These are phyloP conservation scores for Mycalesis mineus DNA, from an alignment of 2,888 invertebrate genomes.

Conservation along the genomic window DNA sequence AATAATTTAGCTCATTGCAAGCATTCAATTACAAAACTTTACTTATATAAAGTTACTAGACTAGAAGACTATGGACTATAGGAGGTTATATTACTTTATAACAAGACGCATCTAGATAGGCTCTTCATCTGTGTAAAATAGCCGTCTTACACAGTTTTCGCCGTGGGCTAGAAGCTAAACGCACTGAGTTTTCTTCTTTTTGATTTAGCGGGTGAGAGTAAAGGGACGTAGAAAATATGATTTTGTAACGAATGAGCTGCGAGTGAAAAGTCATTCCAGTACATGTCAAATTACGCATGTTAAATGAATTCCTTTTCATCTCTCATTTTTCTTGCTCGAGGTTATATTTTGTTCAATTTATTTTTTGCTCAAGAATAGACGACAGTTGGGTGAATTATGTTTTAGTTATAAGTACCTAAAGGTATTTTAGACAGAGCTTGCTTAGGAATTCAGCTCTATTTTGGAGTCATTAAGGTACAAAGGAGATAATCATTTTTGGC, in stretches of 20 bases:
- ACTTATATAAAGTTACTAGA: too few relatives aligned
- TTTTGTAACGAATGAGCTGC: not conserved
- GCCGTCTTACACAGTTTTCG: conserved; percentile 29
- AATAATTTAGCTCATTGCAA: too few relatives aligned
- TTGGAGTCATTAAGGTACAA: not conserved
- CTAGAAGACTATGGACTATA: too few relatives aligned
- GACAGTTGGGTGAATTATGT: too few relatives aligned
- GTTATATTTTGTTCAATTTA: too few relatives aligned
- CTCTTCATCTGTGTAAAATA: conserved; percentile 1
- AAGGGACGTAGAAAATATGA: conserved; percentile 24
- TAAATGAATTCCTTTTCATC: too few relatives aligned
- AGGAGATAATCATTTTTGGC: not conserved
- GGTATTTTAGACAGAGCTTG: too few relatives aligned
- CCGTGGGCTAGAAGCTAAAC: conserved; percentile 28
- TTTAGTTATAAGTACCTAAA: too few relatives aligned
- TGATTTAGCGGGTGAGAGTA: conserved; percentile 36
- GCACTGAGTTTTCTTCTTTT: conserved; percentile 30
- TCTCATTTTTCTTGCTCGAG: too few relatives aligned
- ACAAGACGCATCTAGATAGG: not conserved
- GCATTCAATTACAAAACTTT: too few relatives aligned
- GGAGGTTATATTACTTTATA: not conserved
- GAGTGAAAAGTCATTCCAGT: not conserved
- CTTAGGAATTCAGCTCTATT: too few relatives aligned
- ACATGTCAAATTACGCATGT: not conserved
- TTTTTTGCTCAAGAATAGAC: too few relatives aligned